Evolutionary conservation across 2,888 invertebrate species (phyloP).

Genomic region (Pollenia griseotomentosa): DNA sequence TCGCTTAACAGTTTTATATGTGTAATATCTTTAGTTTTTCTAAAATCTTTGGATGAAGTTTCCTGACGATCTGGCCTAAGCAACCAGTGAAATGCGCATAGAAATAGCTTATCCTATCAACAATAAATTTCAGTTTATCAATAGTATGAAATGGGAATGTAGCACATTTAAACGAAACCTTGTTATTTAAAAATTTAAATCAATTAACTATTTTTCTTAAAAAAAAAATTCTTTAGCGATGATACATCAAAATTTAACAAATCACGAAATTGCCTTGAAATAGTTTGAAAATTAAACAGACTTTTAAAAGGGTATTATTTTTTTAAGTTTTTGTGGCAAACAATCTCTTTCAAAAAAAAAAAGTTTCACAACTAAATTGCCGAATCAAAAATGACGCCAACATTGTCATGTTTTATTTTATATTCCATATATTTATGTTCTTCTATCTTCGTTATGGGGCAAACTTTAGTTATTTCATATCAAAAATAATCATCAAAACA

Average conservation of each 20-base stretch:
- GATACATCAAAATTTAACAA: not conserved
- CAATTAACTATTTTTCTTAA: no score
- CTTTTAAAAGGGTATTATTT: not conserved
- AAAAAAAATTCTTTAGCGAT: no score
- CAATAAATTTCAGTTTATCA: no score
- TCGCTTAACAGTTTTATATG: no score
- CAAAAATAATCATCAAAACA: conserved; percentile 59
- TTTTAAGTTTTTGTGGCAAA: conserved; percentile 3
- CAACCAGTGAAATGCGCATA: no score
- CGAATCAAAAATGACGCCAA: conserved; percentile 71
- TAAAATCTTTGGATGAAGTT: no score
- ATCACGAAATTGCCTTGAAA: not conserved
- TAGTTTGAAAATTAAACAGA: not conserved
- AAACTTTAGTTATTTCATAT: conserved; percentile 53
- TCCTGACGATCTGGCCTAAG: no score
- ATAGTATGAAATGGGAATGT: no score
- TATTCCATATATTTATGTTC: not conserved
- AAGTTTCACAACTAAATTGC: conserved; percentile 57
- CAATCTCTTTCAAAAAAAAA: conserved; percentile 21
- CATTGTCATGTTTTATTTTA: conserved; percentile 50
- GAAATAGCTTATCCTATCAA: no score
- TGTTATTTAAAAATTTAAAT: no score
- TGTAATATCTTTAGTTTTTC: no score
- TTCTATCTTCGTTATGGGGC: conserved; percentile 22
- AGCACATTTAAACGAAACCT: no score